Evolutionary conservation across 2,113 vertebrate genomes (phyloP).

Genomic region (Lates calcarifer): DNA sequence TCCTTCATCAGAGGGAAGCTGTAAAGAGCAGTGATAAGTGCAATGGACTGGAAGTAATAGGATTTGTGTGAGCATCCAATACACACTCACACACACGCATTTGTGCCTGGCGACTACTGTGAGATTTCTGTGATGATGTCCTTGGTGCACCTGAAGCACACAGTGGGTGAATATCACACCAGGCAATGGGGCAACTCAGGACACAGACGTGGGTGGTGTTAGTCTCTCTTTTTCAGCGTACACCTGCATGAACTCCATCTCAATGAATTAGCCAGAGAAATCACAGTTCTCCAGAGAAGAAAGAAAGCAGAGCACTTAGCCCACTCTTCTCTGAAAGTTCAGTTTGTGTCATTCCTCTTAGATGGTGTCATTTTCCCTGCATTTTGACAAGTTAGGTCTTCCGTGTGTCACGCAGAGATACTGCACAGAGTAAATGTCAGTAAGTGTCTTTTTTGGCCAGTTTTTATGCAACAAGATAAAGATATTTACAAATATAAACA

Average conservation of each 20-base stretch:
- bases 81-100: background rate
- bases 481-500: too few species aligned
- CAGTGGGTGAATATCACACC: conserved; percentile 12
- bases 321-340: background rate
- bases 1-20: background rate
- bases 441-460: too few species aligned
- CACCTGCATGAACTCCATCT: background rate
- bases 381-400: too few species aligned
- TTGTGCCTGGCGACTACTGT: background rate
- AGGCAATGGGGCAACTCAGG: conserved; percentile 1
- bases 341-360: background rate
- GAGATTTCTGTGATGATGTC: conserved; percentile 13
- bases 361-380: too few species aligned
- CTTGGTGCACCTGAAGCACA: conserved; percentile 17
- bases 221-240: background rate
- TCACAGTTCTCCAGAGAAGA: background rate
- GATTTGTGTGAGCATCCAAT: conserved; percentile 22
- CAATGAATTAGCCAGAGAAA: background rate
- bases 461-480: too few species aligned
- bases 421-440: too few species aligned
- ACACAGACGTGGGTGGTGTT: background rate
- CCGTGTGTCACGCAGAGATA: too few species aligned
- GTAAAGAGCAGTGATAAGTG: background rate
- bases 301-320: background rate
- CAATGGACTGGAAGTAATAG: conserved; percentile 27